Conservation (phyloP, 2,888 invertebrate genomes). For the Lacanobia oleracea region DNA sequence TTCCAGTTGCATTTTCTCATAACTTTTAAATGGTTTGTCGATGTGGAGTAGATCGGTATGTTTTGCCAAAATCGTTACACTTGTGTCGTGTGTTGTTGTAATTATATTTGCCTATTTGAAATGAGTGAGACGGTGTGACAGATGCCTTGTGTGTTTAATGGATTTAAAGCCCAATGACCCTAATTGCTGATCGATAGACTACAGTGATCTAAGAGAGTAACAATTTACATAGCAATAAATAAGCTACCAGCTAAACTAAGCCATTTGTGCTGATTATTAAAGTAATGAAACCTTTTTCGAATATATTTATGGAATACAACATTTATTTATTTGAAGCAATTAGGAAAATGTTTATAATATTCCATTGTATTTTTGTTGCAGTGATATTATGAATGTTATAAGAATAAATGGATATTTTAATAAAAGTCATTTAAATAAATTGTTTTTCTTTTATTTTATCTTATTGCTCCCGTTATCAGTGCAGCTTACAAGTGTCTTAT, state of each 20-base stretch:
- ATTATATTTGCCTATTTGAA: conserved; percentile 73
- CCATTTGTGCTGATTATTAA: conserved; percentile 68
- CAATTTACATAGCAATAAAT: conserved; percentile 68
- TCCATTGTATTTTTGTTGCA: conserved; percentile 91
- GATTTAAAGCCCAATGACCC: conserved; percentile 73
- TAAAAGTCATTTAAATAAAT: conserved; percentile 90
- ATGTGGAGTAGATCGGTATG: conserved; percentile 62
- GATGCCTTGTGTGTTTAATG: conserved; percentile 73
- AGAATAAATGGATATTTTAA: conserved; percentile 91
- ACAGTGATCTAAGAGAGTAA: conserved; percentile 53
- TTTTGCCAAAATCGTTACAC: conserved; percentile 74
- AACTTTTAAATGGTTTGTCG: conserved; percentile 53
- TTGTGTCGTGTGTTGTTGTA: conserved; percentile 69
- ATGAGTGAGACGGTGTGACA: conserved; percentile 73
- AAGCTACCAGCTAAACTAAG: conserved; percentile 69
- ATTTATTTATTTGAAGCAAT: conserved; percentile 88
- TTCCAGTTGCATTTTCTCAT: conserved; percentile 67
- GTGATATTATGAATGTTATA: conserved; percentile 91
- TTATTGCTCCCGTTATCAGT: conserved; percentile 43
- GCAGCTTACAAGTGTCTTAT: conserved; percentile 36
- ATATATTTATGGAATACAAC: conserved; percentile 82
- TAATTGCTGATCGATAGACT: conserved; percentile 71
- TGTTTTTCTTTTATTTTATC: conserved; percentile 72
- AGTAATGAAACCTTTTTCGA: conserved; percentile 77
- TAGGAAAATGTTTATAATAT: conserved; percentile 89